Evolutionary conservation across 2,888 invertebrate genomes (phyloP).

Genomic region (Xanthorhoe spadicearia): DNA sequence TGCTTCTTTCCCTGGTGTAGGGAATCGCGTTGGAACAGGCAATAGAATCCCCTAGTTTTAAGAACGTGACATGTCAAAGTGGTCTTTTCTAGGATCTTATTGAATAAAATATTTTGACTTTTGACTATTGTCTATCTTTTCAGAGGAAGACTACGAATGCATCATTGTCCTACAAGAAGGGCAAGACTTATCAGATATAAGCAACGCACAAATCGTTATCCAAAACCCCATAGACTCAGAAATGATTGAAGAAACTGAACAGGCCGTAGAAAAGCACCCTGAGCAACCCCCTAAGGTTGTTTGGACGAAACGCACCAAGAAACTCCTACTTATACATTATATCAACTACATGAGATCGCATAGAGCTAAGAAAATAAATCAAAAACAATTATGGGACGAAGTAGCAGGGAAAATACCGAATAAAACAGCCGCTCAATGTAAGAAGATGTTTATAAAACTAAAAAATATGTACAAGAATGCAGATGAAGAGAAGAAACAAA

Average conservation of each 20-base stretch:
- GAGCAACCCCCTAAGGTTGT: slow-evolving; percentile 35
- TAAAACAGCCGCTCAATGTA: slow-evolving; percentile 61
- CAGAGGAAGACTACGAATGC: slow-evolving; percentile 79
- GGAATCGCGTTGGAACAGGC: too few relatives aligned
- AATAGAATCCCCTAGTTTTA: too few relatives aligned
- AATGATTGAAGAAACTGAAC: slow-evolving; percentile 24
- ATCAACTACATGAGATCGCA: slow-evolving; percentile 66
- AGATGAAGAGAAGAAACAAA: slow-evolving; percentile 48
- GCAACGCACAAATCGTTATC: slow-evolving; percentile 58
- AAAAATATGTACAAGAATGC: slow-evolving; percentile 56
- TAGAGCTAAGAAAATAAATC: slow-evolving; percentile 59
- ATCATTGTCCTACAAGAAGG: slow-evolving; percentile 78
- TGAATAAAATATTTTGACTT: too few relatives aligned
- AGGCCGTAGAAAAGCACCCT: slow-evolving; percentile 24
- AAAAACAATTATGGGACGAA: slow-evolving; percentile 69
- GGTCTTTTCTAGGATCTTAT: too few relatives aligned
- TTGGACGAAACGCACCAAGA: slow-evolving; percentile 70
- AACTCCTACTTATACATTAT: slow-evolving; percentile 61
- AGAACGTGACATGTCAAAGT: too few relatives aligned
- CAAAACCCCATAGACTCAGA: slow-evolving; percentile 31
- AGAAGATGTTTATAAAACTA: slow-evolving; percentile 66
- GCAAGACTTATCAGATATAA: slow-evolving; percentile 58
- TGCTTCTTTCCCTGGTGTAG: too few relatives aligned
- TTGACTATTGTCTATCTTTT: slow-evolving; percentile 45
- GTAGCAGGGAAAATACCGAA: slow-evolving; percentile 61